Base-by-base conservation (phyloP, 2,888 invertebrate genomes). In the Saturnia pavonia region DNA sequence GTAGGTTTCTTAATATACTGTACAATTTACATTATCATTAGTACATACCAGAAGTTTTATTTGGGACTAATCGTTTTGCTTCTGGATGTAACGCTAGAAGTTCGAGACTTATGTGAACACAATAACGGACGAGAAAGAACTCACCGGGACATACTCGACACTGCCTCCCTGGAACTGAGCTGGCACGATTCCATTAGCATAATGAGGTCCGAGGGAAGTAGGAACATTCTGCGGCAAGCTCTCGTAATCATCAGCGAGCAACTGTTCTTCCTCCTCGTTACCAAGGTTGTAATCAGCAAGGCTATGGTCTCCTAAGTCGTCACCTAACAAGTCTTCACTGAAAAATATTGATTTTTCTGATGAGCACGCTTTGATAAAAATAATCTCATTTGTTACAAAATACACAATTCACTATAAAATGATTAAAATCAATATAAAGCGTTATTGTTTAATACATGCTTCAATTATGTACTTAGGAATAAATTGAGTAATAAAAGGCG, bases 301-400 rank as follows among this genome's bases (percentile, higher is more conserved):
- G 75, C 93, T 93, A 73, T 93, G 93, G 74, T 93, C 94, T 72
- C 92, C 93, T 80, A 92, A 88, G 85, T 94, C 94, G 74, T 94
- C 94, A 71, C 88, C 91, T 76, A 94, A 84, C 78, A 94, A 89
- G 78, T 94, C 94, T 81, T 94, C 94, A 87, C 94, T 94, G 89
- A 14, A 87, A 76, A 83, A 83, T 76, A 71, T 71, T 68, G 71
- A 68, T 71, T 68, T 70, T 57, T 57, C 25, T 48, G 14, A 45
- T 68, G 27, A 63, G 68, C 71, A 57, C 57, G 57, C 57, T 57
- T 22, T 57, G 25, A 25, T 25, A 25, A 25, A 57, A 57, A 25
- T 25, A 0, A 25, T 25, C 22, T 25, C 25, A 16, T 57, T 57
- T 57, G 1, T 9, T 54, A 57, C 57, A 57, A 25, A 14, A 25